Conservation (phyloP, 2,888 invertebrate genomes). For the Sclerodermus sp. region DNA sequence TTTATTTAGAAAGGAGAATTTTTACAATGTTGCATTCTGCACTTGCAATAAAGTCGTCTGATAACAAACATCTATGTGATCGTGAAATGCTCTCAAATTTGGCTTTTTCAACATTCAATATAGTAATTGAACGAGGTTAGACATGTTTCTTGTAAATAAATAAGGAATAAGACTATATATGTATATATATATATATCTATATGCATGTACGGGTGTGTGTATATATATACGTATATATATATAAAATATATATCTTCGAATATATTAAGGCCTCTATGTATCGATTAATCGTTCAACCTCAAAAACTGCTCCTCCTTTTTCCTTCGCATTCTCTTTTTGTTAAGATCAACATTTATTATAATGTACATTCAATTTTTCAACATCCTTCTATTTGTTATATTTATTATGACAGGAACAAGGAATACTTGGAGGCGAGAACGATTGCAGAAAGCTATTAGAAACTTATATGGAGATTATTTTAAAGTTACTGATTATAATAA, state of each 20-base stretch:
- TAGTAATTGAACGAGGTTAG: too few species aligned
- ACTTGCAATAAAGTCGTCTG: too few species aligned
- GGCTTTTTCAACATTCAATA: too few species aligned
- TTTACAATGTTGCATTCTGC: neutral
- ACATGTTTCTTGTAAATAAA: too few species aligned
- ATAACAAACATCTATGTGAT: too few species aligned
- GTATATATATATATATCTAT: too few species aligned
- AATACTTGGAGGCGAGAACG: slow-evolving; percentile 17
- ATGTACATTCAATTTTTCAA: neutral
- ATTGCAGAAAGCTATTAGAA: slow-evolving; percentile 37
- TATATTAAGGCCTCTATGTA: neutral
- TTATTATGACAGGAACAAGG: slow-evolving; percentile 3
- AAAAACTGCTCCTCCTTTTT: neutral
- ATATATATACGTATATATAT: neutral
- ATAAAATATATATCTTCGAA: too few species aligned
- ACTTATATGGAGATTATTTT: slow-evolving; percentile 53
- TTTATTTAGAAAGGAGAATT: neutral
- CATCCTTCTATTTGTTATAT: neutral
- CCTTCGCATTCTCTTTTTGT: too few species aligned
- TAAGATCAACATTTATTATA: neutral
- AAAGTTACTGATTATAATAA: slow-evolving; percentile 54
- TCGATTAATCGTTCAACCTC: neutral
- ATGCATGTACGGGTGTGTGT: too few species aligned
- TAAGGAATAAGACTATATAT: too few species aligned
- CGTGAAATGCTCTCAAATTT: too few species aligned